These are phyloP conservation scores for Porites australiensis DNA, from an alignment of 64 coral and sea anemone genomes.

Conservation along the genomic window DNA sequence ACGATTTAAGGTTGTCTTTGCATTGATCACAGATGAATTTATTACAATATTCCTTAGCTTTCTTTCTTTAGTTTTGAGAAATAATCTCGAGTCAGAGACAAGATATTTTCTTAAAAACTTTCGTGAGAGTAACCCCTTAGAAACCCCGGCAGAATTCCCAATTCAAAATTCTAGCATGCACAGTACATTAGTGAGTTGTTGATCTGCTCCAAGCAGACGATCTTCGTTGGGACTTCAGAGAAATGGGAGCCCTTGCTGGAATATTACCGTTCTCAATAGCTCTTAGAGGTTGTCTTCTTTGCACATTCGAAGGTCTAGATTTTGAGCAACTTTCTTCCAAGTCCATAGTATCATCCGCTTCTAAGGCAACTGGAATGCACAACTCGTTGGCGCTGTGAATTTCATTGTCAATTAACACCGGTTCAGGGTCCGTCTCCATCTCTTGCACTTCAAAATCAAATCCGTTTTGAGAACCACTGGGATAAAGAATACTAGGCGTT, in stretches of 20 bases:
- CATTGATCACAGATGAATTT: too few species aligned
- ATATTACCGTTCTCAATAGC: conserved; percentile 70
- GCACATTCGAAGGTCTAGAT: neutral
- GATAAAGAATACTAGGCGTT: conserved; percentile 88
- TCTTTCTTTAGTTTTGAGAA: too few species aligned
- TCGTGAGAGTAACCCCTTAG: too few species aligned
- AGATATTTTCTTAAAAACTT: too few species aligned
- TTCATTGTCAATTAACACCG: conserved; percentile 49
- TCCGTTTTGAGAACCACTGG: conserved; percentile 17
- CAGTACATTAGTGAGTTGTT: neutral
- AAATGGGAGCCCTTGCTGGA: neutral
- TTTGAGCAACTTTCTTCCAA: neutral
- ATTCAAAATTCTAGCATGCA: neutral
- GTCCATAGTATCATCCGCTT: conserved; percentile 32
- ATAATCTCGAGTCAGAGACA: too few species aligned
- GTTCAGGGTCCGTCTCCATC: conserved; percentile 82
- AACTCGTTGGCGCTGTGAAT: conserved; percentile 79
- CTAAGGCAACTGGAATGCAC: conserved; percentile 58
- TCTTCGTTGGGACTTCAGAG: conserved; percentile 22
- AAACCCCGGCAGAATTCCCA: too few species aligned
- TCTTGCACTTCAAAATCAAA: conserved; percentile 73
- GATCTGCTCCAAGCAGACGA: conserved; percentile 10
- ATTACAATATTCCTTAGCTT: too few species aligned
- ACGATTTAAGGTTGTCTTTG: too few species aligned
- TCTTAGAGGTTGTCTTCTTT: conserved; percentile 69